These are phyloP conservation scores for Epiperipatus broadwayi DNA, from an alignment of 2,888 invertebrate species.

Conservation along the genomic window DNA sequence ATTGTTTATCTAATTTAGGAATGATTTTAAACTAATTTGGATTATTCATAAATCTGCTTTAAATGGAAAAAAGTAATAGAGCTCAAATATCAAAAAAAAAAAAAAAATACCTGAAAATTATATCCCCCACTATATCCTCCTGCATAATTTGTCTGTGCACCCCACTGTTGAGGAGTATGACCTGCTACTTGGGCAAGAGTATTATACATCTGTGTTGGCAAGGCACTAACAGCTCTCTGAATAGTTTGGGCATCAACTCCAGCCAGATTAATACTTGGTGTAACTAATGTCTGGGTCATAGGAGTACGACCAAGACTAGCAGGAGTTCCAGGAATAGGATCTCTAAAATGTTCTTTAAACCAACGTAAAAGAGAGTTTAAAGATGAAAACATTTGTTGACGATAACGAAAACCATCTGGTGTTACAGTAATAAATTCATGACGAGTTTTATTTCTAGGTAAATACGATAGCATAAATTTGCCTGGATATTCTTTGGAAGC, in stretches of 20 bases:
- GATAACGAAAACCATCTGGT: constrained; percentile 77
- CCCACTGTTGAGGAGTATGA: constrained; percentile 40
- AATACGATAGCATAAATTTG: constrained; percentile 78
- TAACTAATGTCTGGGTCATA: constrained; percentile 18
- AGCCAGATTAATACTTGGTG: constrained; percentile 28
- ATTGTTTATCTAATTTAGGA: too few species aligned
- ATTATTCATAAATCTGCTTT: too few species aligned
- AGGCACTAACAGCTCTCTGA: constrained; percentile 47
- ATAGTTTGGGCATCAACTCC: constrained; percentile 45
- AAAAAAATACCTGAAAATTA: background rate
- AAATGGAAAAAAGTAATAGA: too few species aligned
- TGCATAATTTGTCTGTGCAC: constrained; percentile 44
- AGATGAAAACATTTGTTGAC: constrained; percentile 68
- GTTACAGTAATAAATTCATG: constrained; percentile 83
- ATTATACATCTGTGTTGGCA: constrained; percentile 49
- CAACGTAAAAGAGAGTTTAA: constrained; percentile 62
- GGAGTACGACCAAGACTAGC: constrained; percentile 30
- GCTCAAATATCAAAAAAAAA: too few species aligned
- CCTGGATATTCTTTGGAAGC: constrained; percentile 66
- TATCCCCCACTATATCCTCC: constrained; percentile 18
- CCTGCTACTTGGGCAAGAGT: constrained; percentile 49
- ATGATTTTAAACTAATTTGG: too few species aligned
- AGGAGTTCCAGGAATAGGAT: constrained; percentile 59
- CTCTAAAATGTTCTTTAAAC: constrained; percentile 96
- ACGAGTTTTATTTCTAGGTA: constrained; percentile 59